phyloP scores from a whole-genome alignment of 1,140 invertebrate species.

The Nasonia longicornis region DNA sequence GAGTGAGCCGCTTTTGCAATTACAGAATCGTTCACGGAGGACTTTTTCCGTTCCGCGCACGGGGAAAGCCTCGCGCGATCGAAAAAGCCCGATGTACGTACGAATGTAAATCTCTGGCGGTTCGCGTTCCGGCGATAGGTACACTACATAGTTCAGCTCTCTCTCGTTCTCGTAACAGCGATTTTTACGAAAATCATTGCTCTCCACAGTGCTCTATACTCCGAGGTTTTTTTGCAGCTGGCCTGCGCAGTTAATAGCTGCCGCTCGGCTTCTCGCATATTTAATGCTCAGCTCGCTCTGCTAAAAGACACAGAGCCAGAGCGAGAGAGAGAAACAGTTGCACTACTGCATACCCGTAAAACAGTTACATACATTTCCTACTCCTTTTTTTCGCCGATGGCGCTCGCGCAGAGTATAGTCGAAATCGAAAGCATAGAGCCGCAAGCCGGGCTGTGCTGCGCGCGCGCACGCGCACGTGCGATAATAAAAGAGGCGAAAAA shows the following conservation, averaged over 20 bases:
- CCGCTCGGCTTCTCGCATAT: neutral
- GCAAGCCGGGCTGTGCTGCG: neutral
- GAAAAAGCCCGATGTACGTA: no score
- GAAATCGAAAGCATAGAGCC: neutral
- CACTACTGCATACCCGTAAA: neutral
- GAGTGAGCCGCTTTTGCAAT: neutral
- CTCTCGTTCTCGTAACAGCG: neutral
- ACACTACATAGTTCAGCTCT: neutral
- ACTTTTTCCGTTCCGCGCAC: no score
- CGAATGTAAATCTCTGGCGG: neutral
- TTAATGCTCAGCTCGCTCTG: neutral
- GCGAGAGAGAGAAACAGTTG: neutral
- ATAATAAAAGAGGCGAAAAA: constrained; percentile 21
- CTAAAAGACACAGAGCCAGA: neutral
- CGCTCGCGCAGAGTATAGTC: neutral
- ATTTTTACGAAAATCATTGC: constrained; percentile 4
- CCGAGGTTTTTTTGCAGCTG: neutral
- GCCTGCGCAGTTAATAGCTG: neutral
- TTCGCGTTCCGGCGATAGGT: neutral
- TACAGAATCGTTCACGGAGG: no score
- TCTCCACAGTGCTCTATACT: neutral
- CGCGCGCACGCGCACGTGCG: neutral
- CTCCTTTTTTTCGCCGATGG: neutral
- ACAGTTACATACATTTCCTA: neutral
- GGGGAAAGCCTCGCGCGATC: no score